Base-by-base conservation (phyloP, 2,113 vertebrate species). In the Varanus salvator region DNA sequence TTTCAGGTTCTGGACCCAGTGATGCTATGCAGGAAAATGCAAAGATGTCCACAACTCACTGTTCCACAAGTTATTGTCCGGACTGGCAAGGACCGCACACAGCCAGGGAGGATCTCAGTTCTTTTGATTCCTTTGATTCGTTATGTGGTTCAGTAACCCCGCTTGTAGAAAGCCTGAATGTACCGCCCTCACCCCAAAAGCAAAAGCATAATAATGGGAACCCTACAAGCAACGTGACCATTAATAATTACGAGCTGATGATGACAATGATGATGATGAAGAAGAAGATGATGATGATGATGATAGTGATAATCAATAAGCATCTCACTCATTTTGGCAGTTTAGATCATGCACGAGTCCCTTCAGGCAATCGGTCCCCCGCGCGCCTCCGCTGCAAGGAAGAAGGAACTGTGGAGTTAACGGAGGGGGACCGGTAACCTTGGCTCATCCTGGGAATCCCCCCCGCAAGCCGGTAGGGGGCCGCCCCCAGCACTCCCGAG, bases 381-480 rank as follows among this genome's bases (percentile, higher is more conserved):
- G 31, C 0, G 0, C 64, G n/a, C 75, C 84, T 60, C 1, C 0
- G 60, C 0, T 0, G 82, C 86, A 69, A 48, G 8, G 21, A 77
- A 54, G 0, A 0, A 14, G 15, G 66, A 48, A 29, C 4, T 0
- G 1, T 4, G 9, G 11, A 15, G 71, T 4, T 29, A 1, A 31
- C 0, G 11, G 19, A 25, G 77, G 71, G 80, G 34, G 44, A 1
- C 1, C 0, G 27, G 8, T 9, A 23, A 44, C 66, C 50, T 85
- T 85, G 66, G n/a, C 34, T 44, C 54, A 64, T 77, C 14, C 3
- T 72, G 80, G 50, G 7, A 2, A 17, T 21, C 31, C 8, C 1
- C 0, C 38, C 29, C 1, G 2, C 14, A 29, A 0, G 66, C 8
- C 38, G 6, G 15, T 5, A 34, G 2, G 12, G 2, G 0, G 6